phyloP scores from a whole-genome alignment of 2,113 vertebrate species.

The Scortum barcoo region DNA sequence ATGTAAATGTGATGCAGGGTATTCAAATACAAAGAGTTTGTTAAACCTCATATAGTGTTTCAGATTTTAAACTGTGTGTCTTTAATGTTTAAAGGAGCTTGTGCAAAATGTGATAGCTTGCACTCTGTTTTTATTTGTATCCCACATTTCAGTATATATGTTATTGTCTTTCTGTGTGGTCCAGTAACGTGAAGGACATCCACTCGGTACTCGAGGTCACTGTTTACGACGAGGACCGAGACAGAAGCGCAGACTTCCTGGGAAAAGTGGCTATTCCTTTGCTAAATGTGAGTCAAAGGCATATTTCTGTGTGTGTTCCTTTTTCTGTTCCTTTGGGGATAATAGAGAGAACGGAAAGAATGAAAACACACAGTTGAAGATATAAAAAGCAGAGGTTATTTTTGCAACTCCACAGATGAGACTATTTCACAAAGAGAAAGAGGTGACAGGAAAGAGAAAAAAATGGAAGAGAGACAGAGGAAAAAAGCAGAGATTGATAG shows the following conservation, averaged over 20 bases:
- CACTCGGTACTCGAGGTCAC: conserved; percentile 98
- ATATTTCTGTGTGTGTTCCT: conserved; percentile 57
- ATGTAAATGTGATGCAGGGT: conserved; percentile 10
- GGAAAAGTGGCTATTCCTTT: conserved; percentile 98
- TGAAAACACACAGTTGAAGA: conserved; percentile 70
- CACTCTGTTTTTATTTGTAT: background rate
- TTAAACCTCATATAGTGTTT: background rate
- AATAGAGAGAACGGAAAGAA: conserved; percentile 84
- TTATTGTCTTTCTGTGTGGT: conserved; percentile 65
- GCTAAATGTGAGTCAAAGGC: conserved; percentile 92
- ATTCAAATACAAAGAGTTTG: background rate
- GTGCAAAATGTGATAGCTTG: background rate
- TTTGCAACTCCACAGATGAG: conserved; percentile 75
- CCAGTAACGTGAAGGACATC: conserved; percentile 98
- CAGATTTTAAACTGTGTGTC: conserved; percentile 1
- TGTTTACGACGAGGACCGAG: conserved; percentile 97
- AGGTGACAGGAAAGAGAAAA: conserved; percentile 65
- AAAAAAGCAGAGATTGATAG: conserved; percentile 68
- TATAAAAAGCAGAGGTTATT: conserved; percentile 81
- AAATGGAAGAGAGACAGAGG: conserved; percentile 45
- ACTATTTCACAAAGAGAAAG: conserved; percentile 67
- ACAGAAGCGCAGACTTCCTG: conserved; percentile 97
- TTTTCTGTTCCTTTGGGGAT: conserved; percentile 65
- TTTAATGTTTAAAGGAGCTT: conserved; percentile 30
- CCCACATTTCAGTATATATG: conserved; percentile 11